Evolutionary conservation across 2,113 vertebrate genomes (phyloP).

Genomic region (Cervus canadensis): DNA sequence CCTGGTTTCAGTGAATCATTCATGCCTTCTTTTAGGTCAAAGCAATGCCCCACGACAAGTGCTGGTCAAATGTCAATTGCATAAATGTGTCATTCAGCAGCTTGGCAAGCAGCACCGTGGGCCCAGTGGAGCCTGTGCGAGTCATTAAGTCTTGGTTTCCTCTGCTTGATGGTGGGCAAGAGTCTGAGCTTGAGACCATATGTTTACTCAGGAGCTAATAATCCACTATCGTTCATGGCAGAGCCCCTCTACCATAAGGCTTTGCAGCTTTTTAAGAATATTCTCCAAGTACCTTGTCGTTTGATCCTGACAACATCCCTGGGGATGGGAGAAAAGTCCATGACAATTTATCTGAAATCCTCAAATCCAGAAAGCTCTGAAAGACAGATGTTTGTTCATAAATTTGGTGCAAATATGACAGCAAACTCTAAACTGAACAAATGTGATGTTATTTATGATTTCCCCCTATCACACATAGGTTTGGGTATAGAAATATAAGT

Average conservation of each 20-base stretch:
- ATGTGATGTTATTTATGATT: background rate
- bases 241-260: background rate
- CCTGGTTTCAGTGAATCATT: constrained; percentile 6
- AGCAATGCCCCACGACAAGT: background rate
- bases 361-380: constrained; percentile 3
- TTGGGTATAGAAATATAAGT: background rate
- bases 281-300: background rate
- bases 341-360: background rate
- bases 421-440: background rate
- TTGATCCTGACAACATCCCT: background rate
- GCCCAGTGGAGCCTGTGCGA: rapidly evolving
- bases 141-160: background rate
- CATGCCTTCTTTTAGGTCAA: background rate
- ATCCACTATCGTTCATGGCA: background rate
- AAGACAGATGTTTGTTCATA: constrained; percentile 12
- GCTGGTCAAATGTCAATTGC: background rate
- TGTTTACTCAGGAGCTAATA: rapidly evolving
- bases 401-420: background rate
- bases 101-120: rapidly evolving
- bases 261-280: background rate
- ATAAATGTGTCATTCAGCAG: background rate
- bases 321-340: background rate
- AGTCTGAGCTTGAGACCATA: rapidly evolving
- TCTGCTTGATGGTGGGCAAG: background rate
- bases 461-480: background rate